Percentiles rank a stretch among this genome's conserved stretches.
These are phyloP conservation scores for Mus pahari DNA, from an alignment of 2,113 vertebrate species.

Conservation along the genomic window DNA sequence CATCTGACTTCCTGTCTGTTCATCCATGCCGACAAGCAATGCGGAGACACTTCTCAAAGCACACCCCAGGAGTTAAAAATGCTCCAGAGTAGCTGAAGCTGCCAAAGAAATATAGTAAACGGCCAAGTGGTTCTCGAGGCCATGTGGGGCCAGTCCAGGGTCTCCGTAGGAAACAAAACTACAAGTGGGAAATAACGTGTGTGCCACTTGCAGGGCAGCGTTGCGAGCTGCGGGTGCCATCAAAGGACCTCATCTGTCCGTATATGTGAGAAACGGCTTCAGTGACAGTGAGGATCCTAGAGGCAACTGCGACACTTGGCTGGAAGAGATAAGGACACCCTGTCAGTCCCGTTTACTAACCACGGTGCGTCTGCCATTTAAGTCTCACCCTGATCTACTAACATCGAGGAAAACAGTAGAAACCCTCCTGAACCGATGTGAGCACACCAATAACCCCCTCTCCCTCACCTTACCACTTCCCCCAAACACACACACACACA, in stretches of 20 bases:
- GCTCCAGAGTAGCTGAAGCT: background rate
- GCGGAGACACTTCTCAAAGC: background rate
- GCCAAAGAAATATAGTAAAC: background rate
- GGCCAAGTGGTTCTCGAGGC: constrained; percentile 16
- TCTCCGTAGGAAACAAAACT: constrained; percentile 72
- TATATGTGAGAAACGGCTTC: background rate
- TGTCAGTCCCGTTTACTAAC: background rate
- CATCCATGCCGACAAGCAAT: background rate
- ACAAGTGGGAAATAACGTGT: constrained; percentile 53
- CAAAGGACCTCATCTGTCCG: background rate
- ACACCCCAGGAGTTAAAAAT: background rate
- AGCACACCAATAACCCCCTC: background rate
- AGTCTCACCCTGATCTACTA: background rate
- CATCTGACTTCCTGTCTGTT: background rate
- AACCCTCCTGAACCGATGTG: background rate
- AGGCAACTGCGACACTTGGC: background rate
- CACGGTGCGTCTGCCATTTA: background rate
- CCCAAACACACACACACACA: background rate
- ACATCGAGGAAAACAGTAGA: background rate
- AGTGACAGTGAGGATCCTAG: background rate
- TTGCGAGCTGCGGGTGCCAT: background rate
- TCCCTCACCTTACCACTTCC: background rate
- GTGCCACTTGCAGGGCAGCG: background rate
- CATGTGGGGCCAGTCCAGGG: constrained; percentile 42
- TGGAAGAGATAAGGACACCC: background rate